Evolutionary conservation across 2,797 vertebrate genomes (phyloP).

Genomic region (Cirrhinus molitorella): DNA sequence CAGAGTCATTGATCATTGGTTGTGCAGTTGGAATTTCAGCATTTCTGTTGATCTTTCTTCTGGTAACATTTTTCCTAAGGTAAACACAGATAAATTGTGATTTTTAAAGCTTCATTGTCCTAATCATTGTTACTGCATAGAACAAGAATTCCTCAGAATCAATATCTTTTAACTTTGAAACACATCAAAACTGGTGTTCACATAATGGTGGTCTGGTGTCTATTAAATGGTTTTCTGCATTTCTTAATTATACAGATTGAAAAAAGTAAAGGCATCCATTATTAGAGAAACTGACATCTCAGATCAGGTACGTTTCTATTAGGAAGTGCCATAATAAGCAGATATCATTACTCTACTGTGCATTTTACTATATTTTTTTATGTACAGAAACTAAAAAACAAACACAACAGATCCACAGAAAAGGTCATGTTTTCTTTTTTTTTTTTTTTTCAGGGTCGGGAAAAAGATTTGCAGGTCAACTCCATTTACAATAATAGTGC

Average conservation of each 20-base stretch:
- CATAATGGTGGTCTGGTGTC: background rate
- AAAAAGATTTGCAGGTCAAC: background rate
- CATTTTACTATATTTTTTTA: background rate
- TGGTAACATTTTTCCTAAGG: background rate
- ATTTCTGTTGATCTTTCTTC: slow-evolving; percentile 1
- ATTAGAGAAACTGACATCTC: background rate
- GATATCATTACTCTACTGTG: background rate
- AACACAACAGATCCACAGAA: background rate
- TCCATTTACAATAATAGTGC: background rate
- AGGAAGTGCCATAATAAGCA: background rate
- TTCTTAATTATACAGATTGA: background rate
- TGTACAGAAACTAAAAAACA: background rate
- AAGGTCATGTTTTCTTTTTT: background rate
- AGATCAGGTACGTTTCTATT: slow-evolving; percentile 23
- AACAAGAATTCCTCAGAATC: background rate
- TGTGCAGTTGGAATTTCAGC: slow-evolving; percentile 9
- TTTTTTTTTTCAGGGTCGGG: background rate
- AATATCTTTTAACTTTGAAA: background rate
- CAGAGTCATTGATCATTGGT: background rate
- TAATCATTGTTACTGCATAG: background rate
- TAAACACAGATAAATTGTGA: background rate
- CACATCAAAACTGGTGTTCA: background rate
- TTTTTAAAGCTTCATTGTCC: background rate
- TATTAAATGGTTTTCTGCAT: background rate
- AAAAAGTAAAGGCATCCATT: background rate